These are phyloP conservation scores for Gymnoscelis rufifasciata DNA, from an alignment of 2,888 invertebrate genomes.

Conservation along the genomic window DNA sequence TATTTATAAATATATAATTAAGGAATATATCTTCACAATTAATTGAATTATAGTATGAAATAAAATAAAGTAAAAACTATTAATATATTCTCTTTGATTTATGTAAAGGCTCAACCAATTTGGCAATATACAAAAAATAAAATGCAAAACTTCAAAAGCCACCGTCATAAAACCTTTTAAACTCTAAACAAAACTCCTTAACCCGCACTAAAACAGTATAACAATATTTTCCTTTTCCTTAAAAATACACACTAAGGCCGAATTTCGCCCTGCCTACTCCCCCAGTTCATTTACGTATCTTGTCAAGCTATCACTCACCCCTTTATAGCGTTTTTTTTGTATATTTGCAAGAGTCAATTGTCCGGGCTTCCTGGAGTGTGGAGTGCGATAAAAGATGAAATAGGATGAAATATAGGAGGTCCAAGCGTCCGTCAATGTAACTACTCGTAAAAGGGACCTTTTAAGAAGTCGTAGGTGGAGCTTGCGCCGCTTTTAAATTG, in stretches of 20 bases:
- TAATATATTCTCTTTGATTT: no score
- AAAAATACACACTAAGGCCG: neutral
- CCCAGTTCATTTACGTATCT: constrained; percentile 22
- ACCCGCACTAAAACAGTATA: neutral
- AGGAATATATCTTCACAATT: no score
- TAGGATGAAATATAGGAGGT: constrained; percentile 60
- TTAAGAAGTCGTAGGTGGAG: neutral
- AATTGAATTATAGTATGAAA: no score
- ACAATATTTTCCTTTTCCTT: constrained; percentile 1
- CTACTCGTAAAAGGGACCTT: constrained; percentile 39
- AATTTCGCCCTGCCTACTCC: constrained; percentile 3
- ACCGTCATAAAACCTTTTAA: neutral
- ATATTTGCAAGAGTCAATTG: constrained; percentile 52
- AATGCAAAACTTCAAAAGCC: no score
- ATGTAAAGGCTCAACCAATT: no score
- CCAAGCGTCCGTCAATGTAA: constrained; percentile 48
- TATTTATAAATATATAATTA: no score
- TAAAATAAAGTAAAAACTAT: no score
- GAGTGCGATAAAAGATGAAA: constrained; percentile 64
- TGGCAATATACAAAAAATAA: no score
- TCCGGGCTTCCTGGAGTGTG: constrained; percentile 52
- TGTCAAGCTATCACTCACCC: constrained; percentile 39
- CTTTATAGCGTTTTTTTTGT: constrained; percentile 43
- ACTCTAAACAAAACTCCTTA: neutral
- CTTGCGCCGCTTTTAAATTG: no score